phyloP scores from a whole-genome alignment of 2,888 invertebrate species.

The Pandemis cinnamomeana region DNA sequence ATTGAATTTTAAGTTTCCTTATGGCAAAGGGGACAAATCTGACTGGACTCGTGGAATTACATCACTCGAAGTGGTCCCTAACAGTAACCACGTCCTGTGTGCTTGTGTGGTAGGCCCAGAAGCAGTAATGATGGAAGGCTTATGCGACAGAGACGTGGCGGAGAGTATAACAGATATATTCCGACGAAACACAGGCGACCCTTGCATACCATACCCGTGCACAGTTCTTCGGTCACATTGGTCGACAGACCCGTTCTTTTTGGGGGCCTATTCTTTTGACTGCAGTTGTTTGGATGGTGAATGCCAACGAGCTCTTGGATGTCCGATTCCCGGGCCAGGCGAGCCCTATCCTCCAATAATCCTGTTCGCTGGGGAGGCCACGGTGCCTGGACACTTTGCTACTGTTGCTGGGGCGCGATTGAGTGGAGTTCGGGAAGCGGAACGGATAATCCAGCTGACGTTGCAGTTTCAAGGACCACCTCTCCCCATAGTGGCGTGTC shows the following conservation, averaged over 20 bases:
- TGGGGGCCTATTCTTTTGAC: slow-evolving; percentile 88
- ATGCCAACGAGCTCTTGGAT: slow-evolving; percentile 82
- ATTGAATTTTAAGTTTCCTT: slow-evolving; percentile 86
- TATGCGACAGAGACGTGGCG: slow-evolving; percentile 87
- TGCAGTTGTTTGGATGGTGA: slow-evolving; percentile 67
- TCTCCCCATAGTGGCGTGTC: slow-evolving; percentile 49
- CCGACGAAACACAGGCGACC: slow-evolving; percentile 85
- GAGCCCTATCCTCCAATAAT: slow-evolving; percentile 87
- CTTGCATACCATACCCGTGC: slow-evolving; percentile 87
- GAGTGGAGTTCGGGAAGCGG: slow-evolving; percentile 92
- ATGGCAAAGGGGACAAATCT: slow-evolving; percentile 80
- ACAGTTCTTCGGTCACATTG: slow-evolving; percentile 88
- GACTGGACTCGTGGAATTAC: slow-evolving; percentile 91
- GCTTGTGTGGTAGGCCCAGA: slow-evolving; percentile 88
- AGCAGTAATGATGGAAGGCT: slow-evolving; percentile 86
- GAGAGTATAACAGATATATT: slow-evolving; percentile 86
- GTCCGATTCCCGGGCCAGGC: slow-evolving; percentile 86
- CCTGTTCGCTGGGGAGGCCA: slow-evolving; percentile 93
- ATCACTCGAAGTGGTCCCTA: slow-evolving; percentile 87
- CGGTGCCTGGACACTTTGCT: slow-evolving; percentile 88
- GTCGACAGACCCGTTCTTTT: slow-evolving; percentile 89
- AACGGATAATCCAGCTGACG: slow-evolving; percentile 87
- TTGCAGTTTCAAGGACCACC: slow-evolving; percentile 79
- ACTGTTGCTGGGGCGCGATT: slow-evolving; percentile 91
- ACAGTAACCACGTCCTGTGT: slow-evolving; percentile 89